These are phyloP conservation scores for Nasonia oneida DNA, from an alignment of 2,888 invertebrate genomes.

Conservation along the genomic window DNA sequence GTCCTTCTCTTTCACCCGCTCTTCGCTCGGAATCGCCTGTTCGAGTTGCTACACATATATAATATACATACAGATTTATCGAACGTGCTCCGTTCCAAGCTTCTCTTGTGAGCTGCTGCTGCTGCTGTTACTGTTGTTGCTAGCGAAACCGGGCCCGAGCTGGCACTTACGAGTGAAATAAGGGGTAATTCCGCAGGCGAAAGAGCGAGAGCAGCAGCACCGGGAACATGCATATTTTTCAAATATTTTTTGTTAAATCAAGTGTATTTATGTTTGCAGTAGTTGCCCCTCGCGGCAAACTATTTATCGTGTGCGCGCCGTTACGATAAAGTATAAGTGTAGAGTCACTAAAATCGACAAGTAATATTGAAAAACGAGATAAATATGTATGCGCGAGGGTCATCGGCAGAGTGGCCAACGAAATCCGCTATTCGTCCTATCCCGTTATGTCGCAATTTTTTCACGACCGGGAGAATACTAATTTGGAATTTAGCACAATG, in stretches of 20 bases:
- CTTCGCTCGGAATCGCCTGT: conserved; percentile 27
- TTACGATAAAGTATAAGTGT: not conserved
- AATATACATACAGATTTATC: conserved; percentile 57
- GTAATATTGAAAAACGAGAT: not conserved
- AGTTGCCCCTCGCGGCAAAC: not conserved
- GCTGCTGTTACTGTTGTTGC: not conserved
- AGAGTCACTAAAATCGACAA: not conserved
- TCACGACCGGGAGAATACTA: conserved; percentile 1
- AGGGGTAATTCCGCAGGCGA: conserved; percentile 11
- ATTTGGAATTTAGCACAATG: conserved; percentile 49
- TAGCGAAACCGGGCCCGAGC: not conserved
- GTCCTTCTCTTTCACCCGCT: conserved; percentile 37
- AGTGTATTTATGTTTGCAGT: not conserved
- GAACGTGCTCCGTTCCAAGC: conserved; percentile 11
- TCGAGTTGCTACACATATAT: conserved; percentile 15
- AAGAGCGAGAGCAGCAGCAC: not conserved
- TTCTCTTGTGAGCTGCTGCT: not conserved
- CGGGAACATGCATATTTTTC: conserved; percentile 1
- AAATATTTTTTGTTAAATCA: not conserved
- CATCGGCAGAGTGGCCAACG: not conserved
- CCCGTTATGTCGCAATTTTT: conserved; percentile 35
- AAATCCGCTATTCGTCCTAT: conserved; percentile 1
- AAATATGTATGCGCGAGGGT: not conserved
- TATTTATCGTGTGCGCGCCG: not conserved
- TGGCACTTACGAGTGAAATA: conserved; percentile 17